Percentiles rank a stretch among this genome's conserved stretches.
phyloP scores from a whole-genome alignment of 2,797 vertebrate genomes.

The Oreonectes daqikongensis region DNA sequence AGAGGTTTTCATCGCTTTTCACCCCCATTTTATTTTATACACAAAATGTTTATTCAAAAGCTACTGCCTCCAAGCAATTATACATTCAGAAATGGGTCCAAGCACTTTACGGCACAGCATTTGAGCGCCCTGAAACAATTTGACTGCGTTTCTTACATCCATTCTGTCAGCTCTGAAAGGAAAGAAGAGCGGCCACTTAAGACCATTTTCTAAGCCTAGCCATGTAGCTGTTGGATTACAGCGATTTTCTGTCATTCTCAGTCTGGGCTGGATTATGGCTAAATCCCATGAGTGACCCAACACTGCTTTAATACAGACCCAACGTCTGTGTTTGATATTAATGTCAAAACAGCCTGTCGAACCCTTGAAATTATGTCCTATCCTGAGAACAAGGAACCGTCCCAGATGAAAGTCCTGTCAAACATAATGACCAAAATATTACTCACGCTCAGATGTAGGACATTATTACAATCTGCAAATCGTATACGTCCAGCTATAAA shows the following conservation, averaged over 20 bases:
- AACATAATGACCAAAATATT: constrained; percentile 22
- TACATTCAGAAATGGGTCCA: not conserved
- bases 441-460: not conserved
- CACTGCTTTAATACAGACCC: constrained; percentile 43
- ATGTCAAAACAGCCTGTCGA: constrained; percentile 25
- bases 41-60: constrained; percentile 7
- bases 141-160: constrained; percentile 6
- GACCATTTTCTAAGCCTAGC: constrained; percentile 39
- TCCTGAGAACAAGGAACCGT: not conserved
- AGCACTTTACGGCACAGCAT: not conserved
- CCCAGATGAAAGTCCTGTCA: constrained; percentile 1
- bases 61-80: constrained; percentile 2
- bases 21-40: not conserved
- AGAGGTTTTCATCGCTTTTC: not conserved
- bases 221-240: constrained; percentile 52
- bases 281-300: constrained; percentile 51
- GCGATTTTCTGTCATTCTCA: constrained; percentile 55
- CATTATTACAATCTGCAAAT: constrained; percentile 1
- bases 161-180: constrained; percentile 21
- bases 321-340: constrained; percentile 46
- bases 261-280: constrained; percentile 51
- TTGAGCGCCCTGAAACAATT: constrained; percentile 15
- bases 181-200: constrained; percentile 30
- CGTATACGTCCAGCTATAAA: not conserved
- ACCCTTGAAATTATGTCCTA: constrained; percentile 14